A percentile compares a stretch with the other conserved stretches of the same genome.
phyloP scores from a whole-genome alignment of 2,113 vertebrate genomes.

The Caranx melampygus region DNA sequence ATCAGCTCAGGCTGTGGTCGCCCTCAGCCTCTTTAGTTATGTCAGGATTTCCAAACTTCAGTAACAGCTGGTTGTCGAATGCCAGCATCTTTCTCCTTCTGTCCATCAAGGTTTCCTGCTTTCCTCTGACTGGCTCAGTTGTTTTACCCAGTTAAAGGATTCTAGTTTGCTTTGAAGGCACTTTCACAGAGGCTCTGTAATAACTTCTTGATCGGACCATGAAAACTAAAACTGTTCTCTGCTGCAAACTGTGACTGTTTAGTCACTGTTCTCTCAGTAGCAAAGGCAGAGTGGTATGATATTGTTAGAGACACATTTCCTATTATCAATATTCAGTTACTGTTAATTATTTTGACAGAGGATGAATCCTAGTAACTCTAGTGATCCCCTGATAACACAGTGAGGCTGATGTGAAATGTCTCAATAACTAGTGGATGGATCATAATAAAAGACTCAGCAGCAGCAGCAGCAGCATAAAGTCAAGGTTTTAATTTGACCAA shows the following conservation, averaged over 20 bases:
- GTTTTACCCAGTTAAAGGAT: background rate
- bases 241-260: background rate
- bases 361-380: background rate
- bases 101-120: background rate
- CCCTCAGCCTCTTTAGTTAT: background rate
- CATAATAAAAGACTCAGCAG: background rate
- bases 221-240: no score
- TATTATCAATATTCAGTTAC: no score
- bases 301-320: background rate
- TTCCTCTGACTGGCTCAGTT: background rate
- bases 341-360: background rate
- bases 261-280: no score
- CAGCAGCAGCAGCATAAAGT: background rate
- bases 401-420: background rate
- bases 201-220: no score
- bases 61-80: constrained; percentile 24
- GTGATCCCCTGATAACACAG: no score
- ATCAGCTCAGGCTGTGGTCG: constrained; percentile 31
- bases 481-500: background rate
- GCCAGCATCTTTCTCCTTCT: constrained; percentile 1
- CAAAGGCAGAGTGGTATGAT: background rate
- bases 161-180: background rate
- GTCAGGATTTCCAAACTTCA: constrained; percentile 18
- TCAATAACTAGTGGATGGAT: background rate
- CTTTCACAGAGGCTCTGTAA: background rate